Evolutionary conservation across 2,113 vertebrate genomes (phyloP).

Genomic region (Parus major): DNA sequence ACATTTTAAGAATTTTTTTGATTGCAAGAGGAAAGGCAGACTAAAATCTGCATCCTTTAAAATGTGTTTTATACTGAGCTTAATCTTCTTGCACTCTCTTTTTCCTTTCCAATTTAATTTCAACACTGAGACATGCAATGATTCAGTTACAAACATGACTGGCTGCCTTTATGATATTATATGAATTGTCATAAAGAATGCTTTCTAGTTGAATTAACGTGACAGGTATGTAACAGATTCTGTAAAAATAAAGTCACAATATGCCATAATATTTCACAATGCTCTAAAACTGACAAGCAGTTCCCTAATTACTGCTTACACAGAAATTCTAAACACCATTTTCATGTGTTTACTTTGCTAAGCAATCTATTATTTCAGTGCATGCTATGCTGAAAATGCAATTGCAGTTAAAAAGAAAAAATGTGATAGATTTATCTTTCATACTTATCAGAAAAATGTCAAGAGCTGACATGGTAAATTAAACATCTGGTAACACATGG

Average conservation of each 20-base stretch:
- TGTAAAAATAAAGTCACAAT: slow-evolving; percentile 74
- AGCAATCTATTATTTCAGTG: slow-evolving; percentile 58
- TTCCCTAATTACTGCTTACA: slow-evolving; percentile 63
- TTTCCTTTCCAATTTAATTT: slow-evolving; percentile 52
- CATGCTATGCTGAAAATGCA: slow-evolving; percentile 38
- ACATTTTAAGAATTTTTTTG: neutral
- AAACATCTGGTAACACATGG: neutral
- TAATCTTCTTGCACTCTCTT: neutral
- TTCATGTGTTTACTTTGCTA: slow-evolving; percentile 62
- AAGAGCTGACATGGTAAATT: slow-evolving; percentile 28
- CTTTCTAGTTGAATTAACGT: slow-evolving; percentile 71
- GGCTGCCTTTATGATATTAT: slow-evolving; percentile 69
- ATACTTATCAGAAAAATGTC: slow-evolving; percentile 40
- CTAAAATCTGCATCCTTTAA: neutral
- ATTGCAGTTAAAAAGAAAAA: slow-evolving; percentile 24
- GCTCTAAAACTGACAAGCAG: slow-evolving; percentile 64
- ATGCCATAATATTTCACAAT: slow-evolving; percentile 75
- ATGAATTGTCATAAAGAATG: slow-evolving; percentile 72
- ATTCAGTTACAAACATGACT: slow-evolving; percentile 70
- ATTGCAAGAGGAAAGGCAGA: neutral
- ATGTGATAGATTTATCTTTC: slow-evolving; percentile 51
- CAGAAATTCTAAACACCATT: slow-evolving; percentile 62
- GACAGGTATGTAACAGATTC: slow-evolving; percentile 71
- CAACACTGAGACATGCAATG: slow-evolving; percentile 48
- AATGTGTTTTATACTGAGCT: slow-evolving; percentile 17